phyloP scores from a whole-genome alignment of 2,888 invertebrate species.

The Microdon myrmicae region DNA sequence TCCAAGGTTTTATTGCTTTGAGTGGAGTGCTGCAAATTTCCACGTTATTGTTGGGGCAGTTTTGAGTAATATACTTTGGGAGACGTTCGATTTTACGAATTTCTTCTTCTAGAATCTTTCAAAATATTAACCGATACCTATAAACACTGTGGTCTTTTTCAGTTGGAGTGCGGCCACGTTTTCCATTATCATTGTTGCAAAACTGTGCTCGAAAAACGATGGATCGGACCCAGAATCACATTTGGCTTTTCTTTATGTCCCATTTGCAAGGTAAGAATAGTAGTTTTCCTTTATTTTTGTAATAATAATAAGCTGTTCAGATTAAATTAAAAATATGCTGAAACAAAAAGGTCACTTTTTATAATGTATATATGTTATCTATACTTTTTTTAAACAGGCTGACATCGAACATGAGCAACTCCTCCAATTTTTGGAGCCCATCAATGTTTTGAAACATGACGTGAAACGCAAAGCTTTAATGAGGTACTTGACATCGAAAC shows the following conservation, averaged over 20 bases:
- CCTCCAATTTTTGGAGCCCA: conserved; percentile 80
- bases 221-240: conserved; percentile 95
- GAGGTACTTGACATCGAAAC: conserved; percentile 69
- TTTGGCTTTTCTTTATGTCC: conserved; percentile 97
- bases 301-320: neutral
- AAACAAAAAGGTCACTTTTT: neutral
- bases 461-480: conserved; percentile 93
- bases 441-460: conserved; percentile 85
- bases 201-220: conserved; percentile 83
- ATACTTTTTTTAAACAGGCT: conserved; percentile 61
- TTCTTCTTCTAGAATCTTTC: too few species aligned
- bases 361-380: neutral
- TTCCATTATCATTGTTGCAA: conserved; percentile 94
- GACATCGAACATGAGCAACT: conserved; percentile 87
- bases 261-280: conserved; percentile 90
- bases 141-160: too few species aligned
- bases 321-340: too few species aligned
- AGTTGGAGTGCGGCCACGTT: conserved; percentile 93
- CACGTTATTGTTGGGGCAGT: too few species aligned
- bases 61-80: too few species aligned
- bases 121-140: too few species aligned
- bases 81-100: too few species aligned
- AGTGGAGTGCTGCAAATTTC: neutral
- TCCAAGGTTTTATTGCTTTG: neutral
- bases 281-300: too few species aligned